Conservation (phyloP, 2,113 vertebrate genomes). For the Petaurus breviceps region DNA sequence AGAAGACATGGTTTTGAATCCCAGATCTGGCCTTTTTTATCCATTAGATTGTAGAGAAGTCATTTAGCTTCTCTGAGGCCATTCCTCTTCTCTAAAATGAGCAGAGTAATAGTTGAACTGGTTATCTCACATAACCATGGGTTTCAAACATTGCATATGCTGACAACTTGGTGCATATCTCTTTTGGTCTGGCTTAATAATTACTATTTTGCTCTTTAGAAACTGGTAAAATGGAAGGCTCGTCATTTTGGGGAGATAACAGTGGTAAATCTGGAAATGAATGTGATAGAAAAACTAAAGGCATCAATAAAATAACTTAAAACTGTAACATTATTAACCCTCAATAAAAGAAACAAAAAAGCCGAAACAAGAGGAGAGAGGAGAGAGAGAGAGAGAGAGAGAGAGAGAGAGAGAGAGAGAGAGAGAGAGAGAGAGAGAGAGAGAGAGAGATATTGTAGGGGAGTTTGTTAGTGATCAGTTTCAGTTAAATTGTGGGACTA, state of each 20-base stretch:
- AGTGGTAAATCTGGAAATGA: not conserved
- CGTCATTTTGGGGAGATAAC: not conserved
- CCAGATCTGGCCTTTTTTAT: not conserved
- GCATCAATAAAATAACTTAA: not conserved
- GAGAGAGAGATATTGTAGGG: no score
- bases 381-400: not conserved
- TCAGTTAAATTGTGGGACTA: not conserved
- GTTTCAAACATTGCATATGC: not conserved
- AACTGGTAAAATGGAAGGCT: not conserved
- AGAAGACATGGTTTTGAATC: not conserved
- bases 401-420: no score
- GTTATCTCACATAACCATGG: not conserved
- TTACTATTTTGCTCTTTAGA: not conserved
- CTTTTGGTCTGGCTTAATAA: not conserved
- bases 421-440: no score
- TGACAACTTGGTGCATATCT: not conserved
- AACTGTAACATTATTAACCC: not conserved
- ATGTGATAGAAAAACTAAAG: not conserved
- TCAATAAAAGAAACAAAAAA: not conserved
- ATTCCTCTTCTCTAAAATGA: not conserved
- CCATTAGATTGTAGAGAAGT: not conserved
- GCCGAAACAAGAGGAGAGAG: no score
- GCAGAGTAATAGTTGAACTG: not conserved
- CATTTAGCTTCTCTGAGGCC: not conserved
- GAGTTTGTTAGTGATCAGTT: not conserved